Base-by-base conservation (phyloP, 2,888 invertebrate species). In the Harpalus rufipes region DNA sequence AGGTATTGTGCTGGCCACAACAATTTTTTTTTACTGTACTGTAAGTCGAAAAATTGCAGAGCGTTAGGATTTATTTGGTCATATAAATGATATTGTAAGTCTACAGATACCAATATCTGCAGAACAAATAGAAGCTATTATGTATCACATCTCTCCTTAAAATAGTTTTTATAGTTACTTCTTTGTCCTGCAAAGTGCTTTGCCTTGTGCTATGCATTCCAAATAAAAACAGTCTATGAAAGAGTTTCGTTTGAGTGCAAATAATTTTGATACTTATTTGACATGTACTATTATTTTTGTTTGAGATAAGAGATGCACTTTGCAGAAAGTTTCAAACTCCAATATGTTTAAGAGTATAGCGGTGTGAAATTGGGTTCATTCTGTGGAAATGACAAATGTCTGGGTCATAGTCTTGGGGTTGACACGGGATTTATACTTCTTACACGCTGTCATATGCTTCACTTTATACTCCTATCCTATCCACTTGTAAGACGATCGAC, bases 311-410 rank as follows among this genome's bases (percentile, higher is more conserved):
- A 61, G 44, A 61, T 61, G 59, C 16, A 61, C 8, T 61, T 61
- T 16, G 18, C 8, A 61, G 8, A 16, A 16, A 61, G 1, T 18
- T 61, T 61, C 59, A 61, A 18, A 61, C 14, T 61, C 2, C 59
- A 61, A 61, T 61, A 61, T 61, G 16, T 61, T 61, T 61, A 8
- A 8, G 59, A 61, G 59, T 61, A 61, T 18, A 4, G 18, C 59
- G 59, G 59, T 61, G 59, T 61, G 59, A 61, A 61, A 61, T 61
- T 61, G 59, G 8, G 59, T 61, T 61, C 59, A 61, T 61, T 61
- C 59, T 3, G 2, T 8, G 59, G 59, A 61, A 61, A 18, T 61
- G 59, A 61, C 59, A 61, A 61, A 61, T 61, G 18, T 61, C 59
- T 16, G 7, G 59, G 21, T 14, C 59, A 61, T 61, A 8, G 14